A percentile compares a stretch with the other conserved stretches of the same genome.
phyloP scores from a whole-genome alignment of 2,113 vertebrate genomes.

The Gopherus flavomarginatus region DNA sequence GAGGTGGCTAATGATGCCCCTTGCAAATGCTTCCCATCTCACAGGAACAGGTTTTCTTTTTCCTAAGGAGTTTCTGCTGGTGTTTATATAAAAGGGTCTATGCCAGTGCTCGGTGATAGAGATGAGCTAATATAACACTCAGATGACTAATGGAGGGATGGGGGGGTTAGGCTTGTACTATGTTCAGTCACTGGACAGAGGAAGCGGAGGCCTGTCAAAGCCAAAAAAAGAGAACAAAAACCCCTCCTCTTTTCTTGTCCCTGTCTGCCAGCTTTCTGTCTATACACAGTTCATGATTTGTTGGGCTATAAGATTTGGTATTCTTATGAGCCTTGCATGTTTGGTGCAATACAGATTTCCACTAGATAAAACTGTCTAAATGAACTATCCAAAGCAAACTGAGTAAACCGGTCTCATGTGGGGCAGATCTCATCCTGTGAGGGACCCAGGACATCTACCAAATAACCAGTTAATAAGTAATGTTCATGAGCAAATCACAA shows the following conservation, averaged over 20 bases:
- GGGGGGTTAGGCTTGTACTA: not conserved
- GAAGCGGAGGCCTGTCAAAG: not conserved
- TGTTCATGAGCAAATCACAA: no score
- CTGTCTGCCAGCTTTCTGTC: not conserved
- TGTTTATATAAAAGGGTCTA: not conserved
- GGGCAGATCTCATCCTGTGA: rapidly evolving
- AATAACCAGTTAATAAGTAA: not conserved
- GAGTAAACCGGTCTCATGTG: rapidly evolving
- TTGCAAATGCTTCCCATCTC: not conserved
- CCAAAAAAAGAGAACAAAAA: rapidly evolving
- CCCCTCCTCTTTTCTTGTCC: not conserved
- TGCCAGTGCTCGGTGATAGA: not conserved
- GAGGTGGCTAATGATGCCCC: not conserved
- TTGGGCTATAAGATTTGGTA: not conserved
- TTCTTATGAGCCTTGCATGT: rapidly evolving
- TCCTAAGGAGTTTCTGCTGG: not conserved
- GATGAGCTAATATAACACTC: not conserved
- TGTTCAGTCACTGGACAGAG: not conserved
- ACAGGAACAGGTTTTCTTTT: not conserved
- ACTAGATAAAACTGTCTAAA: not conserved
- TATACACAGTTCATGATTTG: not conserved
- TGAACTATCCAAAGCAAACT: no score
- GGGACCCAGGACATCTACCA: not conserved
- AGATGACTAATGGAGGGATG: not conserved
- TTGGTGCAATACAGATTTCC: not conserved